phyloP scores from a whole-genome alignment of 23 tunicate genomes.

The Trididemnum miniatum region DNA sequence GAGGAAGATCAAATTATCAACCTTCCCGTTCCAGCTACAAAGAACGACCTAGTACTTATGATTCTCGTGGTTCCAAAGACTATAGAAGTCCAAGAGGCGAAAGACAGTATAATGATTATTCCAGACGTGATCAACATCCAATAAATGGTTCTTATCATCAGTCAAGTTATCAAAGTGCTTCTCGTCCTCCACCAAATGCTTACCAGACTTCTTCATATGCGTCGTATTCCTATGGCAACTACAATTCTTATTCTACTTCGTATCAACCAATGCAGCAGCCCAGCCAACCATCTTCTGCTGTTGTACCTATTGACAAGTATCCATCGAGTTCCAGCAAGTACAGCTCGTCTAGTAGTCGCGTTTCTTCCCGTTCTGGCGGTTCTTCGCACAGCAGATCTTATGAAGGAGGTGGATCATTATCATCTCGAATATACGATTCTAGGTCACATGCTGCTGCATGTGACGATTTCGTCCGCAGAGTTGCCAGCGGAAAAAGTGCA shows the following conservation, averaged over 20 bases:
- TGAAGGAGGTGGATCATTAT: slow-evolving; percentile 7
- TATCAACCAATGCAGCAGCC: slow-evolving; percentile 18
- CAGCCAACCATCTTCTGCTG: slow-evolving; percentile 54
- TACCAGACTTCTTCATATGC: slow-evolving; percentile 14
- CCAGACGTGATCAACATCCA: slow-evolving; percentile 3
- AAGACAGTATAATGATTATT: slow-evolving; percentile 2
- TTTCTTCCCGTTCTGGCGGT: slow-evolving; percentile 23
- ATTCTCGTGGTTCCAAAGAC: not conserved
- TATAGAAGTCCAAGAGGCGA: slow-evolving; percentile 3
- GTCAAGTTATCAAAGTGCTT: not conserved
- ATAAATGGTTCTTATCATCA: slow-evolving; percentile 25
- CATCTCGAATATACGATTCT: slow-evolving; percentile 75
- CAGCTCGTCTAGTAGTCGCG: slow-evolving; percentile 41
- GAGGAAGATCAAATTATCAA: not conserved
- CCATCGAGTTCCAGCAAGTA: slow-evolving; percentile 1
- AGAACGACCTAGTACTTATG: not conserved
- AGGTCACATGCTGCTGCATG: slow-evolving; percentile 92
- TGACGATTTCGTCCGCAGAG: slow-evolving; percentile 92
- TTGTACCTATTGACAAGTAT: slow-evolving; percentile 30
- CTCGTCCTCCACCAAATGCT: slow-evolving; percentile 9
- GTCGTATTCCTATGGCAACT: not conserved
- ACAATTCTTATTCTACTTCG: slow-evolving; percentile 10
- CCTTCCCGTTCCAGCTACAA: not conserved
- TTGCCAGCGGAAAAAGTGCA: slow-evolving; percentile 67
- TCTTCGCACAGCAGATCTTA: slow-evolving; percentile 18